Percentiles rank a stretch among this genome's conserved stretches.
Evolutionary conservation across 2,113 vertebrate genomes (phyloP).

Genomic region (Acrocephalus kingi): DNA sequence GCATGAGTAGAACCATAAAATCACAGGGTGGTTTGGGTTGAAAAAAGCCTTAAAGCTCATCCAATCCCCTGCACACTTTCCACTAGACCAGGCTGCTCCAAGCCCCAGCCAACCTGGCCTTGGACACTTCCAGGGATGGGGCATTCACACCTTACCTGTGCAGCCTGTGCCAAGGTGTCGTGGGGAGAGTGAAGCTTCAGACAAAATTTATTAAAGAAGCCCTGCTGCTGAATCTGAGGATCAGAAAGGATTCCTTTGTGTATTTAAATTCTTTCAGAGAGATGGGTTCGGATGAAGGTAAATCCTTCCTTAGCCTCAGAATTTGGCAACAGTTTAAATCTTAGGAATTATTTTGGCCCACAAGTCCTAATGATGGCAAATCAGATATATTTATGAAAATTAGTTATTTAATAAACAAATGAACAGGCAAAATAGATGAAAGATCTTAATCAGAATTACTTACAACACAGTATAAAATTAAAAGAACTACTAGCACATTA

Average conservation of each 20-base stretch:
- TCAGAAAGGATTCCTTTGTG: background rate
- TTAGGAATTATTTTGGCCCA: background rate
- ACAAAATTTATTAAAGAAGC: background rate
- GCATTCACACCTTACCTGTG: background rate
- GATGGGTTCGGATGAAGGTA: background rate
- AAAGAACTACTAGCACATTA: background rate
- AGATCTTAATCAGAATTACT: background rate
- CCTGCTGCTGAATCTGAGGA: background rate
- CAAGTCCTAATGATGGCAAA: background rate
- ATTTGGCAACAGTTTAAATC: background rate
- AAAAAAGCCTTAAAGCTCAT: background rate
- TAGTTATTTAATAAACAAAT: background rate
- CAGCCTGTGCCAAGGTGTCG: accelerated
- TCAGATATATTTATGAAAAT: background rate
- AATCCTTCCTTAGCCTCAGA: background rate
- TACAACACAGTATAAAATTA: background rate
- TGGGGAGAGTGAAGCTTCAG: background rate
- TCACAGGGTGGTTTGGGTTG: background rate
- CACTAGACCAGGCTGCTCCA: background rate
- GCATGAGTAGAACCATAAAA: background rate
- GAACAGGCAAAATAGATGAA: background rate
- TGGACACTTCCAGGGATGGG: background rate
- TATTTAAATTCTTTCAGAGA: background rate
- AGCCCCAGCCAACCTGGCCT: background rate
- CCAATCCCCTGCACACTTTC: background rate